Evolutionary conservation across 2,888 invertebrate species (phyloP).

Genomic region (Leptopilina syphax): DNA sequence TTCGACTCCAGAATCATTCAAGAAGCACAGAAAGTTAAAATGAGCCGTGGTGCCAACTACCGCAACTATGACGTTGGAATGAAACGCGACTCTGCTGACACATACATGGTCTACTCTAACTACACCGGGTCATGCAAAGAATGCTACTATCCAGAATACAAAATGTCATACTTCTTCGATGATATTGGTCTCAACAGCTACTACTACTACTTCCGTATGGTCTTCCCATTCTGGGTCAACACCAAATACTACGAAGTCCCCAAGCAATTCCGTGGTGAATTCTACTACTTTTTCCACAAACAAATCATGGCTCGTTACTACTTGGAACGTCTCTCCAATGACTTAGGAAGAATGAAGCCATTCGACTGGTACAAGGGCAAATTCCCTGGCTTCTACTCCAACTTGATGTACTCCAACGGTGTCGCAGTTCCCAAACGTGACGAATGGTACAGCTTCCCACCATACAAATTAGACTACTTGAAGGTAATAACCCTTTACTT

Average conservation of each 20-base stretch:
- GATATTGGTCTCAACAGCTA: constrained; percentile 83
- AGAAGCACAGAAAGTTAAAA: constrained; percentile 81
- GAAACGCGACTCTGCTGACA: constrained; percentile 67
- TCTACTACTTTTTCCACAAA: constrained; percentile 83
- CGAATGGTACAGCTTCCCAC: constrained; percentile 74
- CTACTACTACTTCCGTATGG: constrained; percentile 83
- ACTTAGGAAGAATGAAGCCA: constrained; percentile 81
- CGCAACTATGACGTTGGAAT: constrained; percentile 71
- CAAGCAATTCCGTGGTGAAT: constrained; percentile 82
- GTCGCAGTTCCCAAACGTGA: constrained; percentile 80
- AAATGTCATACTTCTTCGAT: constrained; percentile 84
- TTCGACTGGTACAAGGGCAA: constrained; percentile 79
- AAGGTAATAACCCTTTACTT: constrained; percentile 55
- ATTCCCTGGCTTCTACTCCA: constrained; percentile 81
- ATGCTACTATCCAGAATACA: constrained; percentile 79
- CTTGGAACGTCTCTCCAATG: constrained; percentile 83
- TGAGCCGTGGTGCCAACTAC: constrained; percentile 71
- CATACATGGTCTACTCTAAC: constrained; percentile 81
- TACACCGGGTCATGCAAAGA: constrained; percentile 79
- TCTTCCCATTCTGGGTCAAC: constrained; percentile 83
- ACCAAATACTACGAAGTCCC: constrained; percentile 78
- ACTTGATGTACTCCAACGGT: constrained; percentile 82
- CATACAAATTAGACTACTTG: constrained; percentile 68
- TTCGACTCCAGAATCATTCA: constrained; percentile 83
- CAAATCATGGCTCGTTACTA: constrained; percentile 84